A percentile compares a stretch with the other conserved stretches of the same genome.
These are phyloP conservation scores for Drosophila merina DNA, from an alignment of 2,888 invertebrate species.

Conservation along the genomic window DNA sequence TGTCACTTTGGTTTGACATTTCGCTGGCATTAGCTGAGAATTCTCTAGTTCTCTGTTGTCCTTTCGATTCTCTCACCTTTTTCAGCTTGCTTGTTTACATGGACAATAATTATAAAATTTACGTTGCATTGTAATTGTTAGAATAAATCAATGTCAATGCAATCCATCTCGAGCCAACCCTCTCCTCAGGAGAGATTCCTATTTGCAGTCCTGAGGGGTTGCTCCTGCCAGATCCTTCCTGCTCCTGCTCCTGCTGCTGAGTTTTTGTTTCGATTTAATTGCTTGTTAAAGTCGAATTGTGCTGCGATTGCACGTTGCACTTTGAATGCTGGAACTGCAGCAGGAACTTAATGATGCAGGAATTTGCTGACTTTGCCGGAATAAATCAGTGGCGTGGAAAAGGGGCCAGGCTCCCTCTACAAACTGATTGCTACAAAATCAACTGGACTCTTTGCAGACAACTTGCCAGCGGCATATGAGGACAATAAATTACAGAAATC, in stretches of 20 bases:
- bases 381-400: conserved; percentile 2
- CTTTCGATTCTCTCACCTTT: conserved; percentile 24
- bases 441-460: conserved; percentile 25
- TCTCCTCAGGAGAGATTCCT: conserved; percentile 1
- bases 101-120: conserved; percentile 80
- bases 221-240: conserved; percentile 28
- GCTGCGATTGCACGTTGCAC: conserved; percentile 66
- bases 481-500: conserved; percentile 38
- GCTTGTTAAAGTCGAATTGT: conserved; percentile 79
- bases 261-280: conserved; percentile 78
- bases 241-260: not conserved
- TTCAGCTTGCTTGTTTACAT: conserved; percentile 65
- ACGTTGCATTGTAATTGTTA: conserved; percentile 73
- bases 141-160: conserved; percentile 76
- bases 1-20: conserved; percentile 73
- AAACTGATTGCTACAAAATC: conserved; percentile 5
- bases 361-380: conserved; percentile 69
- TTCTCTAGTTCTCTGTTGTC: conserved; percentile 8
- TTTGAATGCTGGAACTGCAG: conserved; percentile 10
- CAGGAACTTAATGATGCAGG: conserved; percentile 70
- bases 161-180: conserved; percentile 35
- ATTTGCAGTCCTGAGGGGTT: conserved; percentile 20
- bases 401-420: not conserved
- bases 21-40: conserved; percentile 57
- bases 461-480: conserved; percentile 34